Percentiles rank a stretch among this genome's conserved stretches.
Evolutionary conservation across 2,888 invertebrate species (phyloP).

Genomic region (Philaethria dido): DNA sequence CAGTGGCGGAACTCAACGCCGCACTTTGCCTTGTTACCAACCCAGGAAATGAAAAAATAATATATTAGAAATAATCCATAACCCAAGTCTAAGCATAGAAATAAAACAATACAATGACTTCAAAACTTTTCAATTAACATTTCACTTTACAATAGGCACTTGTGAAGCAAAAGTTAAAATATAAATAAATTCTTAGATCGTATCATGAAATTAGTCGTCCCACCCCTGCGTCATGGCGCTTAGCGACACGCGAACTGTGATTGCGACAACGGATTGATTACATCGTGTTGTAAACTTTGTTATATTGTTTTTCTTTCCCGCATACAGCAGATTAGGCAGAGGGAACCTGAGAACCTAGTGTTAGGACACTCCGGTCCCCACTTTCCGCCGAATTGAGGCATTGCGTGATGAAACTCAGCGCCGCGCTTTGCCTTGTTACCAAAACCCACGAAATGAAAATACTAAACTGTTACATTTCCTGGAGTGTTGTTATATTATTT

Average conservation of each 20-base stretch:
- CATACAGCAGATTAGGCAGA: no score
- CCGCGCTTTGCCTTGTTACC: no score
- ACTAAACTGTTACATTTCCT: no score
- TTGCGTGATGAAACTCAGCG: no score
- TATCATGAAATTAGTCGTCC: constrained; percentile 43
- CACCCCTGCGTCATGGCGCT: constrained; percentile 49
- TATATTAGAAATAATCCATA: not conserved
- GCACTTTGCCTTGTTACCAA: not conserved
- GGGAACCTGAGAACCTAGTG: no score
- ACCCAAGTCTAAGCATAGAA: not conserved
- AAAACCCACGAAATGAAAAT: no score
- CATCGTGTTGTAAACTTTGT: not conserved
- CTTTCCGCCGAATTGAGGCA: no score
- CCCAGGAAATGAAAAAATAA: no score
- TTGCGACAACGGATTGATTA: constrained; percentile 4
- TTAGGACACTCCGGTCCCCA: no score
- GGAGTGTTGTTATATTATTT: no score
- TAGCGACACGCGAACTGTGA: constrained; percentile 55
- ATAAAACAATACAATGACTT: not conserved
- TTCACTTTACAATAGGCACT: constrained; percentile 7
- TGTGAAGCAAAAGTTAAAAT: constrained; percentile 1
- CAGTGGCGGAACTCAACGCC: not conserved
- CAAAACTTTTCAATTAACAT: not conserved
- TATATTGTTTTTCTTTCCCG: no score
- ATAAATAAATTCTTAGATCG: constrained; percentile 30